A percentile compares a stretch with the other conserved stretches of the same genome.
Conservation (phyloP, 2,888 invertebrate genomes). For the Cephus nigrinus region DNA sequence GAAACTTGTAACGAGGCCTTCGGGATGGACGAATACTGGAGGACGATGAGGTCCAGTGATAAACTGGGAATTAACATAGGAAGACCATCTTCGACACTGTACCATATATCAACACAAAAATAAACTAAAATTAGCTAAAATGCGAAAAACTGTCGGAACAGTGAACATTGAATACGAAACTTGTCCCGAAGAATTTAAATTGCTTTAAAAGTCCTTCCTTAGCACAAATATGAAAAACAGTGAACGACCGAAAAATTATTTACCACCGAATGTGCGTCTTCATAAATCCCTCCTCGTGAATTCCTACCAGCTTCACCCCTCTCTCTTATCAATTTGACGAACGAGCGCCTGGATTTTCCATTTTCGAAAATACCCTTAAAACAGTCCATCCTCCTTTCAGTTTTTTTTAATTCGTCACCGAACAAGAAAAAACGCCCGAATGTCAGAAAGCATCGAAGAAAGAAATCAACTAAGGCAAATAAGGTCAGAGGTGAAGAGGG, state of each 20-base stretch:
- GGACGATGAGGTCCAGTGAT: conserved; percentile 10
- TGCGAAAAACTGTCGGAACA: conserved; percentile 18
- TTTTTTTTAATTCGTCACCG: neutral
- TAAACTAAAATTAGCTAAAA: neutral
- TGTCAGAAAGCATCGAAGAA: neutral
- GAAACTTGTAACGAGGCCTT: too few species aligned
- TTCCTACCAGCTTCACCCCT: neutral
- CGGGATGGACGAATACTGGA: conserved; percentile 4
- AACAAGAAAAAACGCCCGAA: neutral
- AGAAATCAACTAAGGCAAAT: neutral
- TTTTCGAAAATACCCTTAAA: neutral
- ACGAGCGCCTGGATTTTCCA: neutral
- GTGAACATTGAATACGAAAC: conserved; percentile 33
- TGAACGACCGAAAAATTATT: neutral
- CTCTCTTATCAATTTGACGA: neutral
- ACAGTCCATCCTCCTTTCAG: neutral
- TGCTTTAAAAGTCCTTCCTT: neutral
- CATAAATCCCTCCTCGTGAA: neutral
- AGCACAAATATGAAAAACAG: neutral
- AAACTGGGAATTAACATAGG: neutral
- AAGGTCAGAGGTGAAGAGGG: neutral
- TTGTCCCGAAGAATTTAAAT: neutral
- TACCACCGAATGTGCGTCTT: neutral
- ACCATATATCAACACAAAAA: neutral
- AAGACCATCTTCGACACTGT: neutral